Conservation (phyloP, 2,113 vertebrate genomes). For the Phyllopteryx taeniolatus region DNA sequence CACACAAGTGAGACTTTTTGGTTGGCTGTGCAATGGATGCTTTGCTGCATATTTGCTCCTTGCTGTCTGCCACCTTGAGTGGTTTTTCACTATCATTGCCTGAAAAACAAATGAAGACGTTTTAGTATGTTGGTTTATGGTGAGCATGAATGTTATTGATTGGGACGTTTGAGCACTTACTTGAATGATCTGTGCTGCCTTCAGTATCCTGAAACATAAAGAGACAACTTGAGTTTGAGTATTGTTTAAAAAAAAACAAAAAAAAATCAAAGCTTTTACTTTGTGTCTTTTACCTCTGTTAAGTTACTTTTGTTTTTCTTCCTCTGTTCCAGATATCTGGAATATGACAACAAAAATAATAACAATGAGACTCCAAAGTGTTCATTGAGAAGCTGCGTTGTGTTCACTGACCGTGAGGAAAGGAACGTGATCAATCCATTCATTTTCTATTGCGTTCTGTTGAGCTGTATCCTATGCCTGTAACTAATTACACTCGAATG, state of each 20-base stretch:
- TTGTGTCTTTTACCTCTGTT: constrained; percentile 43
- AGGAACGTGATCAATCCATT: too few relatives aligned
- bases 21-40: background rate
- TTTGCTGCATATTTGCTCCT: background rate
- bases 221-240: background rate
- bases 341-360: background rate
- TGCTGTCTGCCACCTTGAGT: background rate
- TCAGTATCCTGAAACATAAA: constrained; percentile 14
- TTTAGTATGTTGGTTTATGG: background rate
- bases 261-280: background rate
- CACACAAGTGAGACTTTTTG: constrained; percentile 62
- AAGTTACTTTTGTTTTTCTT: constrained; percentile 28
- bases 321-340: constrained; percentile 62
- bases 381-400: background rate
- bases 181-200: constrained; percentile 6
- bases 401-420: too few relatives aligned
- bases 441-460: too few relatives aligned
- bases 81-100: constrained; percentile 17
- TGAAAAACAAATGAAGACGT: constrained; percentile 28
- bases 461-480: too few relatives aligned
- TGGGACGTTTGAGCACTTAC: background rate
- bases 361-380: too few relatives aligned
- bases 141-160: background rate
- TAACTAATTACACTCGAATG: too few relatives aligned
- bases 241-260: background rate